A percentile compares a stretch with the other conserved stretches of the same genome.
Evolutionary conservation across 2,113 vertebrate genomes (phyloP).

Genomic region (Girardinichthys multiradiatus): DNA sequence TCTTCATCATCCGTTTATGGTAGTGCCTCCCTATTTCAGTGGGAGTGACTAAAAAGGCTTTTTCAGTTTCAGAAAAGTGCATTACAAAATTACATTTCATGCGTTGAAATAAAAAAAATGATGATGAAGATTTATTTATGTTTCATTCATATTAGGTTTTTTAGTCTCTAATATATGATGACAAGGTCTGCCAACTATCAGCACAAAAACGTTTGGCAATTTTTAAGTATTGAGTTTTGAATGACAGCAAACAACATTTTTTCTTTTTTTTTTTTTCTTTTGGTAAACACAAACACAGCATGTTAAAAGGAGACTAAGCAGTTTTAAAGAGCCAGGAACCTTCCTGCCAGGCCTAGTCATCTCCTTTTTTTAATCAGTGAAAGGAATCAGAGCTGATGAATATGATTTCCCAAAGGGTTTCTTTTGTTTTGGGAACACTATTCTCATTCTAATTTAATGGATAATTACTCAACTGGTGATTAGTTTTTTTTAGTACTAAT

Average conservation of each 20-base stretch:
- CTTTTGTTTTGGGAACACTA: conserved; percentile 53
- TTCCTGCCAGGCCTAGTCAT: conserved; percentile 32
- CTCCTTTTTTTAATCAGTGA: conserved; percentile 46
- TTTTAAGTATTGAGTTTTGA: not conserved
- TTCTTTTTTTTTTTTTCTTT: conserved; percentile 6
- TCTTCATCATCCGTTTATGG: not conserved
- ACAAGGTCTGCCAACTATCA: no score
- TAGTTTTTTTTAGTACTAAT: conserved; percentile 50
- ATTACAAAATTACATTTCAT: not conserved
- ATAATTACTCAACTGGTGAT: conserved; percentile 55
- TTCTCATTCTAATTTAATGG: conserved; percentile 49
- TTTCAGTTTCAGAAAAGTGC: not conserved
- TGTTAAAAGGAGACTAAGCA: conserved; percentile 14
- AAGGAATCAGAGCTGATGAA: conserved; percentile 31
- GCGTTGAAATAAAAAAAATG: not conserved
- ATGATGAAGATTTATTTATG: not conserved
- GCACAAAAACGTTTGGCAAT: not conserved
- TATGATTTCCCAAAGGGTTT: conserved; percentile 47
- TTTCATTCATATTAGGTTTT: no score
- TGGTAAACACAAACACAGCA: conserved; percentile 28
- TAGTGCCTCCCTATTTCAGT: not conserved
- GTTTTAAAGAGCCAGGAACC: conserved; percentile 16
- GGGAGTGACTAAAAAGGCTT: not conserved
- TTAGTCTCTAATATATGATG: no score
- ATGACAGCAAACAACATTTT: not conserved